These are phyloP conservation scores for Periphyllus acericola DNA, from an alignment of 2,888 invertebrate species.

Conservation along the genomic window DNA sequence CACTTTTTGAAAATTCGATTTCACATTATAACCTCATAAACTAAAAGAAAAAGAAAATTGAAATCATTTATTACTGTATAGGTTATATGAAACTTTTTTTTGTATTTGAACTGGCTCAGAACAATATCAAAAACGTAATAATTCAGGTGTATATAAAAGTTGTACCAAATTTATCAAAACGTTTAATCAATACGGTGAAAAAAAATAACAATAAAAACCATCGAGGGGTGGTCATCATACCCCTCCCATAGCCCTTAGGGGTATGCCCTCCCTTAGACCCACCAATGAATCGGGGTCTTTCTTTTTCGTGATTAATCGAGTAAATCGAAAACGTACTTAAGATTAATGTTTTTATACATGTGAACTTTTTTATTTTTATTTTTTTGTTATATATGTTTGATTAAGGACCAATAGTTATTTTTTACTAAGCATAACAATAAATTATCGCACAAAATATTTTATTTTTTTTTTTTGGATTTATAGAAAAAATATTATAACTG, in stretches of 20 bases:
- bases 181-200: background rate
- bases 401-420: too few relatives aligned
- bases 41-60: too few relatives aligned
- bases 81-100: background rate
- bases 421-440: too few relatives aligned
- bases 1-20: too few relatives aligned
- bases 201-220: background rate
- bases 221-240: background rate
- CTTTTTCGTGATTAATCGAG: background rate
- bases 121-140: background rate
- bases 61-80: background rate
- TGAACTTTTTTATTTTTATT: background rate
- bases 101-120: background rate
- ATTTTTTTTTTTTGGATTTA: too few relatives aligned
- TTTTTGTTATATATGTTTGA: background rate
- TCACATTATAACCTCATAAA: too few relatives aligned
- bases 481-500: too few relatives aligned
- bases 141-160: background rate
- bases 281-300: background rate
- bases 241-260: too few relatives aligned
- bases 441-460: too few relatives aligned
- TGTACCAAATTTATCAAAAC: background rate
- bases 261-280: background rate
- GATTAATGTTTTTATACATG: too few relatives aligned
- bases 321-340: background rate